Evolutionary conservation across 23 tunicate species (phyloP).

Genomic region (Corella eumyota): DNA sequence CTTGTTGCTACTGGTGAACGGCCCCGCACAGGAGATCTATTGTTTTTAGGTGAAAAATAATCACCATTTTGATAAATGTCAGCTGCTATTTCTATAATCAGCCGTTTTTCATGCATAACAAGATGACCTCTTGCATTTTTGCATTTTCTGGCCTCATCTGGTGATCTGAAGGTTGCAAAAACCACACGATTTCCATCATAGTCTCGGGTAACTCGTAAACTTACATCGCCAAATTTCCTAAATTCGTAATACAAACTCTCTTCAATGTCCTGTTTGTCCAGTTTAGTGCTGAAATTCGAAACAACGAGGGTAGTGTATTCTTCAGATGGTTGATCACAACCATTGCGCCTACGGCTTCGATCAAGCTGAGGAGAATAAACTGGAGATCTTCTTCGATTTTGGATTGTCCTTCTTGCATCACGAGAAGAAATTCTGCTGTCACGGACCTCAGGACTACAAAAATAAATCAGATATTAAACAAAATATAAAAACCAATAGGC

Average conservation of each 20-base stretch:
- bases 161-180: conserved; percentile 62
- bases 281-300: conserved; percentile 64
- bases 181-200: conserved; percentile 77
- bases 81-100: conserved; percentile 52
- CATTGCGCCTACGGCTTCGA: conserved; percentile 13
- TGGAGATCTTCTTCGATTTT: conserved; percentile 42
- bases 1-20: conserved; percentile 13
- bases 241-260: conserved; percentile 91
- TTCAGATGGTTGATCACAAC: conserved; percentile 25
- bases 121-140: conserved; percentile 87
- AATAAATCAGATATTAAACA: conserved; percentile 2
- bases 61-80: conserved; percentile 17
- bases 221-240: conserved; percentile 83
- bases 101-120: conserved; percentile 80
- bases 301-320: conserved; percentile 64
- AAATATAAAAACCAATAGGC: too few relatives aligned
- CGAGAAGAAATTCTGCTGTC: conserved; percentile 17
- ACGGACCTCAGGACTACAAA: conserved; percentile 67
- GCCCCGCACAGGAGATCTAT: conserved; percentile 6
- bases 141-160: conserved; percentile 77
- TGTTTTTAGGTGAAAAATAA: conserved; percentile 12
- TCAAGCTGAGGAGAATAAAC: conserved; percentile 27
- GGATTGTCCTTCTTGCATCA: conserved; percentile 54
- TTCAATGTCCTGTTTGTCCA: conserved; percentile 62
- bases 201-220: conserved; percentile 51